Conservation (phyloP, 2,113 vertebrate species). For the Spermophilus dauricus region DNA sequence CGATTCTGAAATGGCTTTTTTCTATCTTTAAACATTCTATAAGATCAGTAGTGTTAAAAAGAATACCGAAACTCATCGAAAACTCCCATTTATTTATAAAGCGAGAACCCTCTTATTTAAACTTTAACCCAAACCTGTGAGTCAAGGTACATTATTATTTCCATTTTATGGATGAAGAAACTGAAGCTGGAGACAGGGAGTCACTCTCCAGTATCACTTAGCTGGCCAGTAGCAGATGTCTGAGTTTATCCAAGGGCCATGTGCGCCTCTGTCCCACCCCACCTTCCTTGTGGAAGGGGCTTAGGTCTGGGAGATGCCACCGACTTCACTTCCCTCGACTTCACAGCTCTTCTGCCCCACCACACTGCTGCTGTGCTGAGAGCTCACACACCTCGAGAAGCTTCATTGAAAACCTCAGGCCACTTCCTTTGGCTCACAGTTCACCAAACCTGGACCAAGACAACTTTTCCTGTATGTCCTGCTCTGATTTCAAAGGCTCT, state of each 20-base stretch:
- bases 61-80: neutral
- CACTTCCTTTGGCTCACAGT: neutral
- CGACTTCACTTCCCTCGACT: neutral
- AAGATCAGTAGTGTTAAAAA: neutral
- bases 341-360: neutral
- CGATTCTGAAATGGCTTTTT: neutral
- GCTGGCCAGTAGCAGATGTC: neutral
- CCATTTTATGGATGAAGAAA: neutral
- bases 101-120: neutral
- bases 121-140: neutral
- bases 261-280: rapidly evolving
- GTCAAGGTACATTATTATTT: neutral
- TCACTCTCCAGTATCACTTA: neutral
- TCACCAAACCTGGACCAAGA: neutral
- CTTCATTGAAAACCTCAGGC: too few species aligned
- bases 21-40: neutral
- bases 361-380: neutral
- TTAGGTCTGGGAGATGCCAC: neutral
- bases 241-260: rapidly evolving
- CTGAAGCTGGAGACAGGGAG: neutral
- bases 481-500: constrained; percentile 50
- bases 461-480: neutral
- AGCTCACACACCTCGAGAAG: neutral
- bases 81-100: neutral
- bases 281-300: neutral